Conservation (phyloP, 2,113 vertebrate species). For the Onychostruthus taczanowskii region DNA sequence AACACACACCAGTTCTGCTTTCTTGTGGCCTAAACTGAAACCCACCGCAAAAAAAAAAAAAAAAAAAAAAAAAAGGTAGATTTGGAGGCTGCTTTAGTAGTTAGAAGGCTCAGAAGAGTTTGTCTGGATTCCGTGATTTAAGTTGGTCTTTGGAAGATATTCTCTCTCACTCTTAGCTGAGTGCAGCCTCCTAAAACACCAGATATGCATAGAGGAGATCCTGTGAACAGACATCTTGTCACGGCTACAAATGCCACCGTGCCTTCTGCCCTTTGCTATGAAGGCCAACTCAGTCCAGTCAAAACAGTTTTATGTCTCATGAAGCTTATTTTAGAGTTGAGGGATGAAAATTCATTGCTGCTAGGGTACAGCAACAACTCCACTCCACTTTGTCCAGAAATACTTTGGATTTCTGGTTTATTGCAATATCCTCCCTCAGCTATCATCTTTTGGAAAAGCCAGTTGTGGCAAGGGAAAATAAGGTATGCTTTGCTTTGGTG, state of each 20-base stretch:
- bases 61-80: background rate
- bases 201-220: background rate
- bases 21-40: background rate
- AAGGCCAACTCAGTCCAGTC: background rate
- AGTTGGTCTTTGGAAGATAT: background rate
- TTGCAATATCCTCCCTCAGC: background rate
- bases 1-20: background rate
- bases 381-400: background rate
- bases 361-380: background rate
- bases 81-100: background rate
- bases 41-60: background rate
- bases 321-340: background rate
- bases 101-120: background rate
- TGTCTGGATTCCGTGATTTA: fast-evolving
- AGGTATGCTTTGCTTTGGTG: background rate
- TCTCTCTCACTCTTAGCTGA: background rate
- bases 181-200: background rate
- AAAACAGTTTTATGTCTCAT: background rate
- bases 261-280: background rate
- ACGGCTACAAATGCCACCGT: background rate
- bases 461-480: background rate
- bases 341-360: background rate
- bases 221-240: background rate
- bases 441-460: background rate
- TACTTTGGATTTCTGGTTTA: background rate